Percentiles rank a stretch among this genome's conserved stretches.
phyloP scores from a whole-genome alignment of 2,113 vertebrate genomes.

The Tupaia chinensis region DNA sequence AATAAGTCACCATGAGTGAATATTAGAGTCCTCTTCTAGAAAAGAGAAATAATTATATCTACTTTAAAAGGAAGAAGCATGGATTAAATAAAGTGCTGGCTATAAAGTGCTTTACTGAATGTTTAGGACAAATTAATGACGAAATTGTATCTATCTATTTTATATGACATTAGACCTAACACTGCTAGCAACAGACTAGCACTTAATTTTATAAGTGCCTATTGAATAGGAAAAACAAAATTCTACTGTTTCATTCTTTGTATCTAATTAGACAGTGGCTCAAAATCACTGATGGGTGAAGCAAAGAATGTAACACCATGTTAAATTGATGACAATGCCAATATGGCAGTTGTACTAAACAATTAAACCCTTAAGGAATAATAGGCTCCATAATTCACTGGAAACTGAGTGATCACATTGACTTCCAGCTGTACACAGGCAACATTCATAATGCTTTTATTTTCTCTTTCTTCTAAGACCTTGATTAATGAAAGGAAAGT shows the following conservation, averaged over 20 bases:
- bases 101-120: not conserved
- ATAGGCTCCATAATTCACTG: not conserved
- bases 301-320: not conserved
- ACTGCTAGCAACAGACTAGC: not conserved
- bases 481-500: conserved; percentile 1
- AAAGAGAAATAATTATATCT: not conserved
- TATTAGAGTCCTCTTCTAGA: not conserved
- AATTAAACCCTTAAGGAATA: conserved; percentile 53
- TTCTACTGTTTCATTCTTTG: not conserved
- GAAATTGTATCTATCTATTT: not conserved
- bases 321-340: conserved; percentile 48
- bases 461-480: not conserved
- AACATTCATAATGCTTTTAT: not conserved
- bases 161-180: not conserved
- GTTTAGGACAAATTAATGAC: not conserved
- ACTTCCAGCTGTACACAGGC: not conserved
- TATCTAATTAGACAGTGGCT: conserved; percentile 49
- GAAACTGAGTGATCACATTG: not conserved
- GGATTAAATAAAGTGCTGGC: not conserved
- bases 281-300: conserved; percentile 33
- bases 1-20: not conserved
- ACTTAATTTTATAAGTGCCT: not conserved
- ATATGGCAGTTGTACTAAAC: conserved; percentile 45
- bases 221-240: not conserved
- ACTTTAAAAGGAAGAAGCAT: not conserved